A percentile compares a stretch with the other conserved stretches of the same genome.
Conservation (phyloP, 2,113 vertebrate genomes). For the Embiotoca jacksoni region DNA sequence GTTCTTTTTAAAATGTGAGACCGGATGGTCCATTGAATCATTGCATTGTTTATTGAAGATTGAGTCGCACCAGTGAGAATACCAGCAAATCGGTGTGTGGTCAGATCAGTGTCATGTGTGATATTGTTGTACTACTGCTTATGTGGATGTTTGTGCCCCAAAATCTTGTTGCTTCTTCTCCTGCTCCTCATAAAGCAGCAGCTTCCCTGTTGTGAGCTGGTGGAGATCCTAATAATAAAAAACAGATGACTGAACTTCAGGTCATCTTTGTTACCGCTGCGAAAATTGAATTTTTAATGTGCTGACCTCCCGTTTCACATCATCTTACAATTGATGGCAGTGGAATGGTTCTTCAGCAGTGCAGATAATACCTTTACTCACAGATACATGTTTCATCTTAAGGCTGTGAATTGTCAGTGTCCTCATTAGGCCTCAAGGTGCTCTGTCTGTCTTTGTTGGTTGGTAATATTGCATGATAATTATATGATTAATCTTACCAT, state of each 20-base stretch:
- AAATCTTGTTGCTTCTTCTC: neutral
- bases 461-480: slow-evolving; percentile 14
- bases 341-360: neutral
- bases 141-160: neutral
- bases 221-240: slow-evolving; percentile 32
- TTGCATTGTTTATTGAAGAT: slow-evolving; percentile 8
- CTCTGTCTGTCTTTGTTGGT: neutral
- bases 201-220: neutral
- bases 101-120: neutral
- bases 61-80: slow-evolving; percentile 8
- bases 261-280: slow-evolving; percentile 39
- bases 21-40: slow-evolving; percentile 10
- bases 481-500: neutral
- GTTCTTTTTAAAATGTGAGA: slow-evolving; percentile 48
- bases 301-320: slow-evolving; percentile 25
- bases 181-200: slow-evolving; percentile 2
- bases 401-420: slow-evolving; percentile 19
- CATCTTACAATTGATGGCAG: slow-evolving; percentile 21
- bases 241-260: slow-evolving; percentile 33
- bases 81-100: neutral
- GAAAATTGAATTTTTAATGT: slow-evolving; percentile 54
- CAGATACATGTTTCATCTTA: slow-evolving; percentile 29
- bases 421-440: slow-evolving; percentile 23
- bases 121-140: slow-evolving; percentile 2
- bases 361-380: slow-evolving; percentile 31